A percentile compares a stretch with the other conserved stretches of the same genome.
Evolutionary conservation across 37 sponge, comb jelly and placozoan genomes (phyloP).

Genomic region (Cladorhizidae sp.): DNA sequence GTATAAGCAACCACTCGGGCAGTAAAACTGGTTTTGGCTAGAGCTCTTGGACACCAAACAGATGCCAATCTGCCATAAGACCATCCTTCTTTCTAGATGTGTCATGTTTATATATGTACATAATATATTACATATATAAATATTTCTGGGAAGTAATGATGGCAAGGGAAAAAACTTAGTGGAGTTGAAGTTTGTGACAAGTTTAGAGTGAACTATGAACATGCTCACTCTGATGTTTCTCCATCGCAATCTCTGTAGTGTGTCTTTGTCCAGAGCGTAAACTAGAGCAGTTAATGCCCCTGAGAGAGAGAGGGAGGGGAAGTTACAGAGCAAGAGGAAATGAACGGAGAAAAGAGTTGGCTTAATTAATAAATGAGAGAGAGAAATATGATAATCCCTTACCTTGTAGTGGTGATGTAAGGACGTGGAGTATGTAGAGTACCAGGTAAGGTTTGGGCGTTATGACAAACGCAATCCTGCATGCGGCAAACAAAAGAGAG

Average conservation of each 20-base stretch:
- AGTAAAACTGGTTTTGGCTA: too few species aligned
- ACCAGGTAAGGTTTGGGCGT: neutral
- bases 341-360: neutral
- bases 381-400: neutral
- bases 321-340: neutral
- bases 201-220: too few species aligned
- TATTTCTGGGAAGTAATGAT: too few species aligned
- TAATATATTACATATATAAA: too few species aligned
- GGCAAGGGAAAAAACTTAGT: too few species aligned
- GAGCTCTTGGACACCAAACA: too few species aligned
- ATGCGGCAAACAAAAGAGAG: too few species aligned
- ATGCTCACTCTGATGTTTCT: conserved; percentile 52
- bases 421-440: conserved; percentile 69
- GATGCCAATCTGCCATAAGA: too few species aligned
- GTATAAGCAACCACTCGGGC: too few species aligned
- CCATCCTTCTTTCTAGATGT: too few species aligned
- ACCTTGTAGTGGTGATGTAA: conserved; percentile 69
- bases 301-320: conserved; percentile 1
- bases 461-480: conserved; percentile 15
- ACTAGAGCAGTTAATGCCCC: conserved; percentile 63
- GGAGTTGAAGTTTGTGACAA: too few species aligned
- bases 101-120: too few species aligned
- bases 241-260: conserved; percentile 47
- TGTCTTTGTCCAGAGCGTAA: conserved; percentile 71
- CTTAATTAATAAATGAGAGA: neutral